Conservation (phyloP, 2,797 vertebrate genomes). For the Hoplostethus atlanticus region DNA sequence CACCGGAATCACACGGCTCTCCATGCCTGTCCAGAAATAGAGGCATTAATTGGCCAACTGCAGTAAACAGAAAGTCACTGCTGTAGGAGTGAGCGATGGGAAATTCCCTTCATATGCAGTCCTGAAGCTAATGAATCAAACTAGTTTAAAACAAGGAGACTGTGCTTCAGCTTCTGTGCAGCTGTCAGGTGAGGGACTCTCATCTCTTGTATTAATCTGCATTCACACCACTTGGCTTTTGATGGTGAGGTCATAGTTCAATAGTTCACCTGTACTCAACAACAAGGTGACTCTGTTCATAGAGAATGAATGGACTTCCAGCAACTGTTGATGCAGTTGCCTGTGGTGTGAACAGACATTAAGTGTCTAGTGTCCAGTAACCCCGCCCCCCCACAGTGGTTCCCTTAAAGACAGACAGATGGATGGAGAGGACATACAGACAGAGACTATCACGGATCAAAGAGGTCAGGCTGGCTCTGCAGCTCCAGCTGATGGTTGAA, state of each 20-base stretch:
- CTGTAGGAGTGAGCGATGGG: slow-evolving; percentile 40
- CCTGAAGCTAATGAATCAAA: slow-evolving; percentile 35
- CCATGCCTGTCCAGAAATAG: slow-evolving; percentile 77
- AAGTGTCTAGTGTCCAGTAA: slow-evolving; percentile 42
- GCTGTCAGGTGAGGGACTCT: slow-evolving; percentile 56
- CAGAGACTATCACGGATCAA: slow-evolving; percentile 82
- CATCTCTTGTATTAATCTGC: slow-evolving; percentile 39
- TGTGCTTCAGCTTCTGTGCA: slow-evolving; percentile 41
- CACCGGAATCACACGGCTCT: slow-evolving; percentile 70
- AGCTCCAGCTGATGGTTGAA: slow-evolving; percentile 94
- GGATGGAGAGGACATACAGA: slow-evolving; percentile 47
- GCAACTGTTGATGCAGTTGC: slow-evolving; percentile 26
- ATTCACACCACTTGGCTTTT: slow-evolving; percentile 14
- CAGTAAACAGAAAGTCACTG: slow-evolving; percentile 72
- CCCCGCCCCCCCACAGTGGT: slow-evolving; percentile 33
- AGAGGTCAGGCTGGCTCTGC: slow-evolving; percentile 91
- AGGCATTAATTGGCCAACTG: slow-evolving; percentile 78
- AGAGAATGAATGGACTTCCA: slow-evolving; percentile 21
- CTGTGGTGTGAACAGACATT: slow-evolving; percentile 43
- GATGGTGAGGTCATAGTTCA: slow-evolving; percentile 33
- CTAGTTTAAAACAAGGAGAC: slow-evolving; percentile 26
- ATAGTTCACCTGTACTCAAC: slow-evolving; percentile 24
- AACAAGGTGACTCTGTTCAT: slow-evolving; percentile 34
- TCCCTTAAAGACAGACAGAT: slow-evolving; percentile 48
- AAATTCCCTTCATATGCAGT: slow-evolving; percentile 69